phyloP scores from a whole-genome alignment of 2,888 invertebrate genomes.

The Amphipyra tragopoginis region DNA sequence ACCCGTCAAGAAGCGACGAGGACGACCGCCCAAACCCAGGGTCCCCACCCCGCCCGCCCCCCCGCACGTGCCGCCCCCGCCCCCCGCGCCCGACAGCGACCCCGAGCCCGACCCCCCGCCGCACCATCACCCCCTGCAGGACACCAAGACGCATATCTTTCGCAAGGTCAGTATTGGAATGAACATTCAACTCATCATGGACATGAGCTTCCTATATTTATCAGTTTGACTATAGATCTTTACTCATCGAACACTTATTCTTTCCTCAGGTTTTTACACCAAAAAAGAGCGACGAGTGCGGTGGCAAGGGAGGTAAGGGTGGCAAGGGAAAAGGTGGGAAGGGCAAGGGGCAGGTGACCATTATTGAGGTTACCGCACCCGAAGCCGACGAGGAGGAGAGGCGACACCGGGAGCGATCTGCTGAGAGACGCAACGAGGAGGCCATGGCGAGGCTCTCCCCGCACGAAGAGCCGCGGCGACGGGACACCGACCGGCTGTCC shows the following conservation, averaged over 20 bases:
- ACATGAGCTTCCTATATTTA: neutral
- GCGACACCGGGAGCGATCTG: constrained; percentile 77
- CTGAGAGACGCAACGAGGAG: constrained; percentile 78
- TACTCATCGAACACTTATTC: neutral
- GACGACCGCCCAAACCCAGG: constrained; percentile 80
- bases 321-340: constrained; percentile 93
- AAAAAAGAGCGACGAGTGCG: constrained; percentile 92
- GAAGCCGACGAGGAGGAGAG: constrained; percentile 83
- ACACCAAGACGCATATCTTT: constrained; percentile 84
- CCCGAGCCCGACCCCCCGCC: constrained; percentile 76
- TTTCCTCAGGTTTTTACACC: constrained; percentile 83
- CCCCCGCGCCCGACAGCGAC: constrained; percentile 68
- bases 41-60: constrained; percentile 55
- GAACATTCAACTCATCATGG: neutral
- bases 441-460: constrained; percentile 80
- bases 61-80: constrained; percentile 60
- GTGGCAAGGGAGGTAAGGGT: constrained; percentile 93
- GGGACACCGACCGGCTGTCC: constrained; percentile 53
- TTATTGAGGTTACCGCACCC: constrained; percentile 90
- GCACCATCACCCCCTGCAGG: constrained; percentile 70
- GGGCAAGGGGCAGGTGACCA: constrained; percentile 93
- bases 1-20: constrained; percentile 82
- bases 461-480: constrained; percentile 62
- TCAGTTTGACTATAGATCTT: neutral
- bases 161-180: constrained; percentile 71